Base-by-base conservation (phyloP, 1,140 invertebrate species). In the Matsumurasca onukii region DNA sequence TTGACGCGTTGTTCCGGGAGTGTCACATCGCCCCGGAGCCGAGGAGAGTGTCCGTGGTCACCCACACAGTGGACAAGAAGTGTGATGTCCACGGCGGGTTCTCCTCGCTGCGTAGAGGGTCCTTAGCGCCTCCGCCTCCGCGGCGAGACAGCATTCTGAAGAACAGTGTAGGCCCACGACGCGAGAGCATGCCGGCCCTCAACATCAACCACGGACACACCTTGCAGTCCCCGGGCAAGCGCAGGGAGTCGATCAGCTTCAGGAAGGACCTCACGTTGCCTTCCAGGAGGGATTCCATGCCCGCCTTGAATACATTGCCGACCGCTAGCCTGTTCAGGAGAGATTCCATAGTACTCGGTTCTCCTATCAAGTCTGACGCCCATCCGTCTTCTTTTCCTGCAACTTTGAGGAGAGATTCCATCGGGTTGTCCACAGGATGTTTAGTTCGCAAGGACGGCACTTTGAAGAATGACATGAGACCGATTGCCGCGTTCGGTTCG, bases 21-120 rank as follows among this genome's bases (percentile, higher is more conserved):
- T 82, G 87, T 45, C 86, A 83, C 74, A 71, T 89, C 63, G 86
- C 88, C 76, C 34, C 78, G 75, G 59, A 77, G 77, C 71, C 78
- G 76, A 15, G 66, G 13, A 20, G 61, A 17, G 34, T 68, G 30
- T 67, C 59, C 2, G 31, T 71, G 12, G 68, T 71, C n/a, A 70
- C 71, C 17, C 49, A 67, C 1, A 67, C 68, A 3, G 69, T 83
- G 67, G 84, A 85, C 72, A 78, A 81, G 30, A 83, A 83, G 59
- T 90, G 89, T 73, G 86, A 89, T 67, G 85, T 90, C n/a, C 89
- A 91, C 73, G 88, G 87, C 3, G 86, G 83, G 71, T 83, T 82
- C 72, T 82, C 80, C 48, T 82, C 82, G 71, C 86, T 9, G 68
- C 1, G 71, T 15, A 74, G 72, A 68, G 66, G 75, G 64, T 75